These are phyloP conservation scores for Ranitomeya variabilis DNA, from an alignment of 2,113 vertebrate species.

Conservation along the genomic window DNA sequence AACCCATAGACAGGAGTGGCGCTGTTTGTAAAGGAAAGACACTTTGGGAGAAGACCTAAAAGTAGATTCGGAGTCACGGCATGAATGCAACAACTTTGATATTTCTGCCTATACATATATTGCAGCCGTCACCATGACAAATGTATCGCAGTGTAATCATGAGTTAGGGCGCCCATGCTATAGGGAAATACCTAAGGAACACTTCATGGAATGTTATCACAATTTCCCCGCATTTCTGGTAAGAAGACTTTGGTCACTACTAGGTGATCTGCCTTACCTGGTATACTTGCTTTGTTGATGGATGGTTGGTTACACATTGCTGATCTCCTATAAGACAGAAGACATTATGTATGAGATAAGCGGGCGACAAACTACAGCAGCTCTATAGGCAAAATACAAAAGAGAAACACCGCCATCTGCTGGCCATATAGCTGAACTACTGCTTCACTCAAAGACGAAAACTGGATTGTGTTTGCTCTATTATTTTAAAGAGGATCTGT, in stretches of 20 bases:
- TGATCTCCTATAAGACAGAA: slow-evolving; percentile 81
- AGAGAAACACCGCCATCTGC: not conserved
- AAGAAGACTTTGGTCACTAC: not conserved
- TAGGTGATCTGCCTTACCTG: slow-evolving; percentile 76
- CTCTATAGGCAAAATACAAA: not conserved
- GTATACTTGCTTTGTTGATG: slow-evolving; percentile 94
- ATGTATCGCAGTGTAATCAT: no score
- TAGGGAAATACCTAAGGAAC: not conserved
- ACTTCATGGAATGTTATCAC: not conserved
- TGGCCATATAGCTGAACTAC: not conserved
- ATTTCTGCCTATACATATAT: no score
- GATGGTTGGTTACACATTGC: slow-evolving; percentile 97
- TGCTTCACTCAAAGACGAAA: not conserved
- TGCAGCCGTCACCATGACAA: no score
- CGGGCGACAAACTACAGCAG: not conserved
- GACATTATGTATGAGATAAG: not conserved
- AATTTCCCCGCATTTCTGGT: not conserved
- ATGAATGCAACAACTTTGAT: no score
- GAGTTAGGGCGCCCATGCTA: no score
- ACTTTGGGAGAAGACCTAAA: no score
- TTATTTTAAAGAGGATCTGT: not conserved
- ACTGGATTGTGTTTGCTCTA: not conserved
- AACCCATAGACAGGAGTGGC: no score
- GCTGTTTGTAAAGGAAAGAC: no score
- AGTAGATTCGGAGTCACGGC: no score